Conservation (phyloP, 1,140 invertebrate species). For the honey bee (Apis mellifera) region DNA sequence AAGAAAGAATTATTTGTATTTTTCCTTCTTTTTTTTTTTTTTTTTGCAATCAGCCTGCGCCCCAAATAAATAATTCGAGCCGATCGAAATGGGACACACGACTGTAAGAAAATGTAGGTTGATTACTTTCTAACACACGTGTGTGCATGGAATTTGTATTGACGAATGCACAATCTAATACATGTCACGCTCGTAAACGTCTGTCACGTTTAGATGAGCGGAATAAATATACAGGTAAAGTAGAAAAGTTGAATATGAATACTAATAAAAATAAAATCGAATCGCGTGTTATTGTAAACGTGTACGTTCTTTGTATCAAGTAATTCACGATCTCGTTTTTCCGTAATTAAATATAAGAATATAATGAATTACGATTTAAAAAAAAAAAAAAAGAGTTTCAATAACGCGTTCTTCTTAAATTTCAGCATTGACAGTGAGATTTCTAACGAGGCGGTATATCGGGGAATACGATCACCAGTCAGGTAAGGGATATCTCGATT, state of each 20-base stretch:
- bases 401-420: slow-evolving; percentile 69
- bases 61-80: background rate
- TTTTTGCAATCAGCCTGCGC: too few relatives aligned
- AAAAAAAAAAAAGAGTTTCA: background rate
- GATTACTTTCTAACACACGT: slow-evolving; percentile 23
- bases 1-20: background rate
- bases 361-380: too few relatives aligned
- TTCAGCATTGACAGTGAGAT: slow-evolving; percentile 93
- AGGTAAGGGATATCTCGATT: slow-evolving; percentile 82
- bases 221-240: too few relatives aligned
- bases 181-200: background rate
- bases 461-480: slow-evolving; percentile 96
- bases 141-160: slow-evolving; percentile 11
- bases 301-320: background rate
- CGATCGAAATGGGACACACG: background rate
- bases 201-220: background rate
- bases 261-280: background rate
- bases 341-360: background rate
- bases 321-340: background rate
- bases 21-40: background rate
- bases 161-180: slow-evolving; percentile 22
- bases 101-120: slow-evolving; percentile 17
- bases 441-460: slow-evolving; percentile 94
- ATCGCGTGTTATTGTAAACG: background rate
- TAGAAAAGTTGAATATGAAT: background rate